Evolutionary conservation across 2,888 invertebrate species (phyloP), one percentile per base, ranked within the genome.

Genomic region (Drosophila aldrichi): DNA sequence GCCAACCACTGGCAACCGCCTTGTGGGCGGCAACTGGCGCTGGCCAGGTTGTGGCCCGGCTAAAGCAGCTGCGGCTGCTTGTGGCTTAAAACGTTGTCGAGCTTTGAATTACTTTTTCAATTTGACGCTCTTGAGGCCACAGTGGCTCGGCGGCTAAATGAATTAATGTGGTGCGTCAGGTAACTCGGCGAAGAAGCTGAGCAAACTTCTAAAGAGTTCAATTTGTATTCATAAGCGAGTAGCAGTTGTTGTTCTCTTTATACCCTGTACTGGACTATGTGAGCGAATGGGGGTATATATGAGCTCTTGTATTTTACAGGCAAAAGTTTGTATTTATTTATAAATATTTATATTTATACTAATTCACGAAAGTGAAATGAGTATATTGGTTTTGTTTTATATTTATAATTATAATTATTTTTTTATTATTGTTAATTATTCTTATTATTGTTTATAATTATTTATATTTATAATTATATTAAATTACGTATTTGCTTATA

Each of bases 81-180:
- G 61, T 76, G 79, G 79, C 68, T 79, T 65, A 61, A 76, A 77
- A 63, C 54, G 70, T 55, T 55, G 62, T 67, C 74, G 74, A 78
- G 79, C 74, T 79, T 74, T 74, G 85, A 82, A 82, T 87, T 85
- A 85, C 82, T 77, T 85, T 85, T 85, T 85, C 88, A 86, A 86
- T 85, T 85, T 85, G 70, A 82, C 81, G 77, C 73, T 70, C 78
- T 82, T 69, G 74, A 80, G 70, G 71, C 72, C 70, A 54, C 56
- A 71, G 57, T 48, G 72, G 49, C 64, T 55, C 70, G 65, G 69
- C 83, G 79, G 82, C 84, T 84, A 85, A 86, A 85, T 86, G 79
- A 85, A 85, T 84, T 85, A 86, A 84, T 79, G 71, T 68, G 73
- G 77, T 74, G 73, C 64, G 69, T 58, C 73, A 74, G 62, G 74